phyloP scores from a whole-genome alignment of 2,888 invertebrate genomes.

The Elgonia sp. region DNA sequence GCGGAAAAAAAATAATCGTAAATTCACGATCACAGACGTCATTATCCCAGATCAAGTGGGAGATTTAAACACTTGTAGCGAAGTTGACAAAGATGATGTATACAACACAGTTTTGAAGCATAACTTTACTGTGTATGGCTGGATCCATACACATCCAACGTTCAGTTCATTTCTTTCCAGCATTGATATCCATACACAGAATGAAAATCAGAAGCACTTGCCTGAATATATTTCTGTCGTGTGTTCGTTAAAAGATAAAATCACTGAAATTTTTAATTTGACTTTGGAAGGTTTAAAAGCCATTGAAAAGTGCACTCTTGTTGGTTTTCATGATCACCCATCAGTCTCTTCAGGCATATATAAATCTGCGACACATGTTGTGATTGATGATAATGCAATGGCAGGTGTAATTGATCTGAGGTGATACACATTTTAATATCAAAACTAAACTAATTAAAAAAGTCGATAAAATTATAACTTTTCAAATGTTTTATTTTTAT shows the following conservation, averaged over 20 bases:
- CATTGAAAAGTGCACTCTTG: conserved; percentile 4
- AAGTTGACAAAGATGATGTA: conserved; percentile 6
- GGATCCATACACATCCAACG: conserved; percentile 33
- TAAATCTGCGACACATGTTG: conserved; percentile 15
- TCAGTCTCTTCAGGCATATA: conserved; percentile 11
- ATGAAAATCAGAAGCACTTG: conserved; percentile 13
- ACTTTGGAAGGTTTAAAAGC: conserved; percentile 13
- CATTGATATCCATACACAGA: conserved; percentile 29
- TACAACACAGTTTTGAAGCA: background rate
- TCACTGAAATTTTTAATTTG: conserved; percentile 20
- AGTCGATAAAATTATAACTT: background rate
- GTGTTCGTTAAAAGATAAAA: conserved; percentile 11
- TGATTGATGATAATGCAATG: conserved; percentile 24
- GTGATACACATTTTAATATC: background rate
- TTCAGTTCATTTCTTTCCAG: conserved; percentile 9
- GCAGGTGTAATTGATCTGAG: conserved; percentile 16
- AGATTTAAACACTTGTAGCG: conserved; percentile 9
- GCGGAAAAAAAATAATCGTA: conserved; percentile 10
- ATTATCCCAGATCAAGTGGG: conserved; percentile 11
- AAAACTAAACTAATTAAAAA: conserved; percentile 6
- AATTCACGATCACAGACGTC: conserved; percentile 21
- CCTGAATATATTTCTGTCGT: conserved; percentile 26
- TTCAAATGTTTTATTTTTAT: conserved; percentile 4
- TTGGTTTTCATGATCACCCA: conserved; percentile 18
- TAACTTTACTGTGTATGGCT: conserved; percentile 6